Conservation (phyloP, 2,113 vertebrate species). For the Hypanus sabinus region DNA sequence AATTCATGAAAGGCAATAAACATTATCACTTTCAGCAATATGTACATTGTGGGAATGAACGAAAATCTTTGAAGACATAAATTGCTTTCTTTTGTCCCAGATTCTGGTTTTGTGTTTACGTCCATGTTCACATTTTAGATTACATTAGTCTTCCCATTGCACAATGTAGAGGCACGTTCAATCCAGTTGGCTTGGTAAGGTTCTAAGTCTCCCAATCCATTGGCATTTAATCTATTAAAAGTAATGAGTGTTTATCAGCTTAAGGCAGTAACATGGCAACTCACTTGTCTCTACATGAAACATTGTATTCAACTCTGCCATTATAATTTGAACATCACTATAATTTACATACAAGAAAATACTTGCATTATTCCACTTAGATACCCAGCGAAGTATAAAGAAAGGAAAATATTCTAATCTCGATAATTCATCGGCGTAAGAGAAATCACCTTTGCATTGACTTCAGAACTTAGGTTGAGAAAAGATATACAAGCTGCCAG, state of each 20-base stretch:
- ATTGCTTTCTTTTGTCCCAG: background rate
- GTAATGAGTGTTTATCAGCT: background rate
- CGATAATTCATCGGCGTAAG: background rate
- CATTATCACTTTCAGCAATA: no score
- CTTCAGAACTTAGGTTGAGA: background rate
- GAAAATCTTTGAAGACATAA: background rate
- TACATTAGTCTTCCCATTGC: background rate
- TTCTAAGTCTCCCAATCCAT: background rate
- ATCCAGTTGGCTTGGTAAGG: background rate
- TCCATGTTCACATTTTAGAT: background rate
- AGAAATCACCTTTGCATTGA: background rate
- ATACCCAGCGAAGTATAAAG: background rate
- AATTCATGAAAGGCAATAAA: no score
- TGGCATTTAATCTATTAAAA: background rate
- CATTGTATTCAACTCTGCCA: background rate
- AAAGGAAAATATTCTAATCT: background rate
- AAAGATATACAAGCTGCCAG: background rate
- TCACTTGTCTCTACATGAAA: constrained; percentile 23
- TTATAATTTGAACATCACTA: background rate
- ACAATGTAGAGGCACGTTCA: background rate
- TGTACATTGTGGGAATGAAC: no score
- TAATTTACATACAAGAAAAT: constrained; percentile 27
- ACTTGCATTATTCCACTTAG: background rate
- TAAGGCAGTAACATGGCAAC: background rate
- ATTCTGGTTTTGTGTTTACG: background rate